Evolutionary conservation across 1,140 invertebrate genomes (phyloP).

Genomic region (Hyles vespertilio): DNA sequence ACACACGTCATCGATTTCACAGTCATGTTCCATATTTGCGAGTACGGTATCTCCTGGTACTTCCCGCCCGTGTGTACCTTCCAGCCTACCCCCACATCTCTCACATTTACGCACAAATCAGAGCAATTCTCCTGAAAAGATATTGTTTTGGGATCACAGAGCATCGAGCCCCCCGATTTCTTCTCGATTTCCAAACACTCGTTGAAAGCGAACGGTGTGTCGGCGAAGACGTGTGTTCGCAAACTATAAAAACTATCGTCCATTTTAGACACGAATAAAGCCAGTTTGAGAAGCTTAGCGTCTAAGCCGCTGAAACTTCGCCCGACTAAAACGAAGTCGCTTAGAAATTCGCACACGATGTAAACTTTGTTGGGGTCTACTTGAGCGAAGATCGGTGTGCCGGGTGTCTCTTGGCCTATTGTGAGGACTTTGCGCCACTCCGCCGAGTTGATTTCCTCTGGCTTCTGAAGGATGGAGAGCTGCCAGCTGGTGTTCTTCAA

Average conservation of each 20-base stretch:
- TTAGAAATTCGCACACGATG: constrained; percentile 91
- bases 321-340: constrained; percentile 92
- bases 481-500: constrained; percentile 86
- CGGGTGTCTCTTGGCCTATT: constrained; percentile 95
- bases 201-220: constrained; percentile 92
- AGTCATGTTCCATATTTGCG: constrained; percentile 91
- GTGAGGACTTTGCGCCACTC: constrained; percentile 88
- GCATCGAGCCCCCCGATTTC: constrained; percentile 86
- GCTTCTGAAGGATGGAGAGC: constrained; percentile 84
- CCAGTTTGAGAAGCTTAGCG: constrained; percentile 87
- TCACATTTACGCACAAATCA: constrained; percentile 84
- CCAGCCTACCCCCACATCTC: constrained; percentile 82
- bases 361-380: constrained; percentile 91
- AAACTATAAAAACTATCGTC: constrained; percentile 74
- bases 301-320: constrained; percentile 79
- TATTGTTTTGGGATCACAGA: constrained; percentile 92
- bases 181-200: constrained; percentile 86
- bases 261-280: constrained; percentile 86
- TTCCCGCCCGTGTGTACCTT: constrained; percentile 87
- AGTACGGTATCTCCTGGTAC: constrained; percentile 93
- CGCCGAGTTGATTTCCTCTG: constrained; percentile 74
- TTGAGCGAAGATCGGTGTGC: constrained; percentile 94
- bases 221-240: constrained; percentile 89
- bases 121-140: constrained; percentile 92
- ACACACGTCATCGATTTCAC: constrained; percentile 87